These are phyloP conservation scores for Lepisosteus oculatus DNA, from an alignment of 2,113 vertebrate genomes.

Conservation along the genomic window DNA sequence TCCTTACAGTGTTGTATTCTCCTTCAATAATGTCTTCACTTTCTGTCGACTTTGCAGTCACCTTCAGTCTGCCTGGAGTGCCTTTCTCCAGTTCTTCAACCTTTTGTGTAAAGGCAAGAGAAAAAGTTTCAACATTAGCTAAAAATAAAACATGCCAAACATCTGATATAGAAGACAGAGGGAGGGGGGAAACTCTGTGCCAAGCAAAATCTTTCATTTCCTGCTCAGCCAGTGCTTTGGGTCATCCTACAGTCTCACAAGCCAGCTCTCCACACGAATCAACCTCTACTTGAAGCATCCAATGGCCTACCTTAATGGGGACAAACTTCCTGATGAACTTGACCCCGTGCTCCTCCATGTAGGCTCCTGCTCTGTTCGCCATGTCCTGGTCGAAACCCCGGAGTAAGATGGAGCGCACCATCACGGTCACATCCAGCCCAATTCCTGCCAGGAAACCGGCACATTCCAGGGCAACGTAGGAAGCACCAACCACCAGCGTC, in stretches of 20 bases:
- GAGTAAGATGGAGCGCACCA: slow-evolving; percentile 91
- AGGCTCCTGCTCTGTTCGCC: slow-evolving; percentile 79
- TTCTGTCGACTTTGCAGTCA: slow-evolving; percentile 82
- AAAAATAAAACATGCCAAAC: not conserved
- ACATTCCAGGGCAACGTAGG: slow-evolving; percentile 92
- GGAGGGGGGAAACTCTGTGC: too few species aligned
- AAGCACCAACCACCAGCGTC: slow-evolving; percentile 89
- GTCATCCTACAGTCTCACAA: too few species aligned
- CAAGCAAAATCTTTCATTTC: too few species aligned
- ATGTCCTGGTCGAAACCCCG: slow-evolving; percentile 95
- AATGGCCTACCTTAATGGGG: slow-evolving; percentile 70
- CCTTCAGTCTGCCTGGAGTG: slow-evolving; percentile 83
- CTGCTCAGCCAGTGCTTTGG: too few species aligned
- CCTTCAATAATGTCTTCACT: slow-evolving; percentile 69
- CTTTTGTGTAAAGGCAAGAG: slow-evolving; percentile 39
- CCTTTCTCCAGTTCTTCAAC: slow-evolving; percentile 85
- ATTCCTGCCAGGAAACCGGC: slow-evolving; percentile 88
- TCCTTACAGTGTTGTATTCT: slow-evolving; percentile 87
- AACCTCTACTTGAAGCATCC: not conserved
- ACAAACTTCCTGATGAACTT: slow-evolving; percentile 84
- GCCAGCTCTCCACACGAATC: too few species aligned
- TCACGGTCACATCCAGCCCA: slow-evolving; percentile 86
- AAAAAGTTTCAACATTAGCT: too few species aligned
- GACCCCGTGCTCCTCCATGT: slow-evolving; percentile 84
- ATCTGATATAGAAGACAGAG: not conserved